These are phyloP conservation scores for Elephas maximus DNA, from an alignment of 2,113 vertebrate genomes.

Conservation along the genomic window DNA sequence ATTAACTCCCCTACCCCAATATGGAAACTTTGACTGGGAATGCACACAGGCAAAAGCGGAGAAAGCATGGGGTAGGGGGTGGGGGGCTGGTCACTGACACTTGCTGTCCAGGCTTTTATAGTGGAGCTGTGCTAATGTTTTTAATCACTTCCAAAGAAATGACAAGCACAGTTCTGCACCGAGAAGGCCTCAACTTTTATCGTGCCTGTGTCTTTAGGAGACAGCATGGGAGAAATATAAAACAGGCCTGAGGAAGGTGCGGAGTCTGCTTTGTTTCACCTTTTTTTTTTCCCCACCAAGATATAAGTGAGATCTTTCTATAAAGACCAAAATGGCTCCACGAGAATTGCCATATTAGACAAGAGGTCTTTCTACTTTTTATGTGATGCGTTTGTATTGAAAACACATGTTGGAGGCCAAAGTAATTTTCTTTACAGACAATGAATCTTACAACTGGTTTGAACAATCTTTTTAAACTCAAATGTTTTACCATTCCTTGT, in stretches of 20 bases:
- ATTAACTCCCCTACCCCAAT: neutral
- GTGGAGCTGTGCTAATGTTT: constrained; percentile 68
- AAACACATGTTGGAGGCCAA: constrained; percentile 71
- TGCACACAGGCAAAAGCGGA: neutral
- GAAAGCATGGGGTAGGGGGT: neutral
- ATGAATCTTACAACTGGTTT: constrained; percentile 69
- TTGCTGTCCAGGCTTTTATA: constrained; percentile 34
- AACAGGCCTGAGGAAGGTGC: constrained; percentile 79
- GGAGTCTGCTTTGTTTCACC: constrained; percentile 71
- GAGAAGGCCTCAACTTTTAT: constrained; percentile 80
- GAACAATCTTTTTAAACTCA: constrained; percentile 17
- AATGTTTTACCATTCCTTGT: constrained; percentile 51
- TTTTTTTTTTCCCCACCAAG: constrained; percentile 46
- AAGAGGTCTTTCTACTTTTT: constrained; percentile 79
- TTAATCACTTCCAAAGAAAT: constrained; percentile 69
- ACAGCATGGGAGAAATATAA: constrained; percentile 85
- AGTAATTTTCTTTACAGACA: constrained; percentile 81
- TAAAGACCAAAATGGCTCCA: constrained; percentile 77
- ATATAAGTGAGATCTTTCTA: constrained; percentile 78
- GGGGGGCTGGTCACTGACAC: neutral
- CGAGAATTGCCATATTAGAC: constrained; percentile 53
- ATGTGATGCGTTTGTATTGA: constrained; percentile 70
- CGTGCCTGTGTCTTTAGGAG: constrained; percentile 80
- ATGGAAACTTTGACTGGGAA: neutral
- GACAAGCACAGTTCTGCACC: constrained; percentile 60